Evolutionary conservation across 2,113 vertebrate species (phyloP).

Genomic region (Chlorodrepanis virens): DNA sequence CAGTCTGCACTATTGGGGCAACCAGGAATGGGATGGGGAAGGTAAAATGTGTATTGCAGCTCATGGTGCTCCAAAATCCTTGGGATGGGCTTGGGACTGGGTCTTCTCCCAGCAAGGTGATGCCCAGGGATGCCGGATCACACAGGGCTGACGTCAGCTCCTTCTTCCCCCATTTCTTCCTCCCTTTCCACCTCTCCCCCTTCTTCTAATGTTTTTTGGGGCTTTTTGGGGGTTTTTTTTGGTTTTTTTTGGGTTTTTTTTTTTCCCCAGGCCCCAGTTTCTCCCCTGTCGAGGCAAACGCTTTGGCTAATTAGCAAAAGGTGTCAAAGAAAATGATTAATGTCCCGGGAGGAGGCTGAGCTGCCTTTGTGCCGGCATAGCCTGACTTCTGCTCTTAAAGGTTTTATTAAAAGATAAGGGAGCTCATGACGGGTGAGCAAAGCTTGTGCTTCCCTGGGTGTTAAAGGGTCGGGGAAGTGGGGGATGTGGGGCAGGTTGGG

Average conservation of each 20-base stretch:
- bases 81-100: rapidly evolving
- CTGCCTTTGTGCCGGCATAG: not conserved
- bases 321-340: conserved; percentile 47
- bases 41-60: not conserved
- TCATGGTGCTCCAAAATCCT: not conserved
- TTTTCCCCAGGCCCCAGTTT: not conserved
- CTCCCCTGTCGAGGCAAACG: not conserved
- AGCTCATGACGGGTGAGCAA: not conserved
- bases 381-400: conserved; percentile 46
- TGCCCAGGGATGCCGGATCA: not conserved
- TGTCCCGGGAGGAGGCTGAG: conserved; percentile 33
- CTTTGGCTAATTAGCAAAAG: conserved; percentile 57
- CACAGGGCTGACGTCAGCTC: not conserved
- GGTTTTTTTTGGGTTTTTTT: not conserved
- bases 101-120: not conserved
- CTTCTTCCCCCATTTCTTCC: not conserved
- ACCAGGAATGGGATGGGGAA: not conserved
- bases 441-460: not conserved
- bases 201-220: not conserved
- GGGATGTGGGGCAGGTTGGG: not conserved
- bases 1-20: not conserved
- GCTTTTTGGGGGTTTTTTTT: not conserved
- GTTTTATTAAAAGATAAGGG: conserved; percentile 49
- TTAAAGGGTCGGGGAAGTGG: not conserved
- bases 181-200: not conserved